phyloP scores from a whole-genome alignment of 2,888 invertebrate genomes.

The Autographa gamma region DNA sequence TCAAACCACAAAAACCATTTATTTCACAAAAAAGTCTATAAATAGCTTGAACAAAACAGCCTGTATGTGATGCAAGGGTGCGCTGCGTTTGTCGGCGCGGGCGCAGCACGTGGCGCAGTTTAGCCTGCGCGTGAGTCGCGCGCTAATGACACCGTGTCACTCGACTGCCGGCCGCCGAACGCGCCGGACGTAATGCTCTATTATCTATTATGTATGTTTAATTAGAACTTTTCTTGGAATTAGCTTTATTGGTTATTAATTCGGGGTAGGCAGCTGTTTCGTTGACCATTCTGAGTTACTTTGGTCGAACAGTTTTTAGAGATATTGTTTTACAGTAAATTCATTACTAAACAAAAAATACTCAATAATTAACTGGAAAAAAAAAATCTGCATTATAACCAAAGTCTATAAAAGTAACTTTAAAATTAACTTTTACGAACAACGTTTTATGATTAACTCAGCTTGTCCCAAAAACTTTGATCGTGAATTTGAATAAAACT shows the following conservation, averaged over 20 bases:
- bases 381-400: too few species aligned
- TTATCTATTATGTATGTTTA: slow-evolving; percentile 48
- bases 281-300: neutral
- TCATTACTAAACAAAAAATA: too few species aligned
- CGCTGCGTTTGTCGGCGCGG: slow-evolving; percentile 62
- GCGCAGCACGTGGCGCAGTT: slow-evolving; percentile 84
- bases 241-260: neutral
- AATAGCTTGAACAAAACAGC: slow-evolving; percentile 54
- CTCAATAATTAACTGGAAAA: too few species aligned
- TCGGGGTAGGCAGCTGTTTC: neutral
- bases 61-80: slow-evolving; percentile 75
- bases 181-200: slow-evolving; percentile 62
- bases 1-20: slow-evolving; percentile 28
- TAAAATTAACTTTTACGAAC: too few species aligned
- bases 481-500: neutral
- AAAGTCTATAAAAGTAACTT: too few species aligned
- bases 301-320: too few species aligned
- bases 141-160: slow-evolving; percentile 80
- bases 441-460: neutral
- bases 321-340: too few species aligned
- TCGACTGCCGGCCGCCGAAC: slow-evolving; percentile 63
- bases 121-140: slow-evolving; percentile 83
- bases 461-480: neutral
- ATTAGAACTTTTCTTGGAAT: slow-evolving; percentile 42
- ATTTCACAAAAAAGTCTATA: slow-evolving; percentile 15